Base-by-base conservation (phyloP, 2,888 invertebrate genomes). In the Trileptium ribeirensis region DNA sequence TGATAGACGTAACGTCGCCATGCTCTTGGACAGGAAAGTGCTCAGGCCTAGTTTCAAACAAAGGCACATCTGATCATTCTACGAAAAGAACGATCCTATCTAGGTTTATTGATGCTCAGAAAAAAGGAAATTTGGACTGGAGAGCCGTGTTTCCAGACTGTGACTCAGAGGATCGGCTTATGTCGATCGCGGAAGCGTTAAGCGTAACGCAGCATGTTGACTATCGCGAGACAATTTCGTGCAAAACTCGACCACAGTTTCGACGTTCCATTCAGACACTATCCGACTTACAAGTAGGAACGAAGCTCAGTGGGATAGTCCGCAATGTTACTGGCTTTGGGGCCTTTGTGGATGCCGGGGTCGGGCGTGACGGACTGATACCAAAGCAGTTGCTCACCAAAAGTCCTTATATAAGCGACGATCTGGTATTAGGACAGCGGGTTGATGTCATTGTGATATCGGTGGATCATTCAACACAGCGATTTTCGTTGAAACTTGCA, bases 311-410 rank as follows among this genome's bases (percentile, higher is more conserved):
- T 0, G 95, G 96, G n/a, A 92, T 93, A 0, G 93, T 96, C 0
- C 92, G 92, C 29, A 96, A 96, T 89, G 93, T 94, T 0, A 94
- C 94, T 0, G 93, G 94, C 83, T 97, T 97, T 89, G 97, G 97
- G 0, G 93, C 94, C 79, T 97, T 97, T 89, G 94, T 96, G 0
- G 96, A 97, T 87, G 87, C 90, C 78, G 90, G 90, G 1, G 87
- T 90, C 0, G 89, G 88, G 15, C 83, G 79, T 0, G 85, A 87
- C 83, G 90, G 87, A 1, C 86, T 90, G 34, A 85, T 89, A 0
- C 89, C 51, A 8, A 51, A 51, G 8, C 51, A 51, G 51, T n/a
- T n/a, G n/a, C n/a, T n/a, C n/a, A n/a, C n/a, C n/a, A n/a, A n/a
- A n/a, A n/a, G n/a, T n/a, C n/a, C n/a, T n/a, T n/a, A n/a, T n/a